Conservation (phyloP, 2,888 invertebrate genomes). For the Orthonychiurus folsomi region DNA sequence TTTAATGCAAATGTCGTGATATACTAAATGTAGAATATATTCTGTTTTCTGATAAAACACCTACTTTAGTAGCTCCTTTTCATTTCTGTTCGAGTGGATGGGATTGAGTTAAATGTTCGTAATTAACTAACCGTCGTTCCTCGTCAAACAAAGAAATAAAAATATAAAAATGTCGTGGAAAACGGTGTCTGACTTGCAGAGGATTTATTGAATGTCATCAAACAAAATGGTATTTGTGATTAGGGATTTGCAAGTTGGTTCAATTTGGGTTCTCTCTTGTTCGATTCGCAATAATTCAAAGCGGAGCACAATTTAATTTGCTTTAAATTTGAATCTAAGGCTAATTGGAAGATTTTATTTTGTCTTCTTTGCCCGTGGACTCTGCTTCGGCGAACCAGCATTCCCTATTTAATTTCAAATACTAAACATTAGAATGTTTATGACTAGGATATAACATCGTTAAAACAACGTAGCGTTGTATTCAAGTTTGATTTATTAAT, state of each 20-base stretch:
- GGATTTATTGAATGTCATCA: not conserved
- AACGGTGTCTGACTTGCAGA: not conserved
- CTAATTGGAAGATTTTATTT: not conserved
- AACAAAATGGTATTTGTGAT: not conserved
- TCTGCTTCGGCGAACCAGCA: slow-evolving; percentile 43
- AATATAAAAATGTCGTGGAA: not conserved
- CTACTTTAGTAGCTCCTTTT: too few species aligned
- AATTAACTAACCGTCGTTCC: too few species aligned
- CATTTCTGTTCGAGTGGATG: too few species aligned
- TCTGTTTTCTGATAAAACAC: too few species aligned
- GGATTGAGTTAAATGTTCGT: too few species aligned
- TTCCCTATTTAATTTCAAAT: slow-evolving; percentile 54
- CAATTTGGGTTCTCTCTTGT: not conserved
- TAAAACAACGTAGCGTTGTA: not conserved
- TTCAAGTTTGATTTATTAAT: not conserved
- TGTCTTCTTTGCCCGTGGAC: slow-evolving; percentile 31
- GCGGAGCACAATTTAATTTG: too few species aligned
- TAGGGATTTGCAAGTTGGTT: not conserved
- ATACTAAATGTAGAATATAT: too few species aligned
- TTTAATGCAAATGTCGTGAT: too few species aligned
- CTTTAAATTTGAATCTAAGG: too few species aligned
- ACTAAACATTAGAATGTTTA: not conserved
- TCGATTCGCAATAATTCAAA: not conserved
- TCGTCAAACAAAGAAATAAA: not conserved
- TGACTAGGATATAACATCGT: not conserved